Percentiles rank a stretch among this genome's conserved stretches.
These are phyloP conservation scores for Sussaba pulchella DNA, from an alignment of 2,888 invertebrate genomes.

Conservation along the genomic window DNA sequence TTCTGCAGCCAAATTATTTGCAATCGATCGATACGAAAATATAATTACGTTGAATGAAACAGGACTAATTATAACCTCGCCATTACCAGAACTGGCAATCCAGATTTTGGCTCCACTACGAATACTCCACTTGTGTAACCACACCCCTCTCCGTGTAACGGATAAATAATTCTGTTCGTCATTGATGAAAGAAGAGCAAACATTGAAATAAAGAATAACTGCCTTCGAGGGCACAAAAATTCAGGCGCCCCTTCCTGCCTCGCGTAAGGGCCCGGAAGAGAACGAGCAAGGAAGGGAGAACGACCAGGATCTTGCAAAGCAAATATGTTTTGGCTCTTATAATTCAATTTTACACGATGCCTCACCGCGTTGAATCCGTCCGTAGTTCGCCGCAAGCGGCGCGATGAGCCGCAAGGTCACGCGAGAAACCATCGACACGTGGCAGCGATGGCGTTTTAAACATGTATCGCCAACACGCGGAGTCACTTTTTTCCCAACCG, in stretches of 20 bases:
- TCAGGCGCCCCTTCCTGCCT: no score
- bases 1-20: no score
- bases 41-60: no score
- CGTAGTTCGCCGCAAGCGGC: conserved; percentile 4
- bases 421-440: conserved; percentile 37
- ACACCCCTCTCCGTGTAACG: no score
- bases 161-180: no score
- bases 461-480: not conserved
- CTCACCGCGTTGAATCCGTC: conserved; percentile 8
- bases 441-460: conserved; percentile 41
- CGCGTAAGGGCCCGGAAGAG: not conserved
- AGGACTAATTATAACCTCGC: no score
- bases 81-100: no score
- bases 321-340: conserved; percentile 14
- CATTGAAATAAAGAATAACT: not conserved
- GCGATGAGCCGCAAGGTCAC: conserved; percentile 35
- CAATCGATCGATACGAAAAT: no score
- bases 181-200: no score
- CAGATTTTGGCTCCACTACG: no score
- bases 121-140: no score
- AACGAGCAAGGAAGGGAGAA: not conserved
- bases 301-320: not conserved
- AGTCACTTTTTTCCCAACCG: not conserved
- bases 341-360: conserved; percentile 2
- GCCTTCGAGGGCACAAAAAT: no score